Conservation (phyloP, 2,113 vertebrate genomes). For the Mesitornis unicolor region DNA sequence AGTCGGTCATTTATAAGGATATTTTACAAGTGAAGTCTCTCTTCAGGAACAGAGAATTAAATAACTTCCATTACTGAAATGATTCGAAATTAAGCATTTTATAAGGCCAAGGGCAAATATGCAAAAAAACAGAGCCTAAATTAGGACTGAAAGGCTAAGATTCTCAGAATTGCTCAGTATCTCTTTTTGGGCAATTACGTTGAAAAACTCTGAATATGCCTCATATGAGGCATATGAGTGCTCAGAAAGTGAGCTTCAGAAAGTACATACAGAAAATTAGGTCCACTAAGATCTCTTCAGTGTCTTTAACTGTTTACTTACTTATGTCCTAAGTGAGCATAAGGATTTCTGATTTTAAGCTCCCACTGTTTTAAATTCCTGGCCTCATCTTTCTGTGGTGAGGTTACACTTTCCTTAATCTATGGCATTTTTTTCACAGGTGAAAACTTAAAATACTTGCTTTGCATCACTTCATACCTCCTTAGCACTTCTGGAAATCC, state of each 20-base stretch:
- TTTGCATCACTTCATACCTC: background rate
- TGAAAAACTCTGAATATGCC: background rate
- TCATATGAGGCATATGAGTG: background rate
- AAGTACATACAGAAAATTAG: background rate
- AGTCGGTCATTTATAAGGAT: background rate
- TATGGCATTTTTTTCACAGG: background rate
- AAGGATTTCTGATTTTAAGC: background rate
- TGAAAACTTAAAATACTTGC: background rate
- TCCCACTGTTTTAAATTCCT: background rate
- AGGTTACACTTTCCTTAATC: background rate
- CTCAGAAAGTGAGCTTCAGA: background rate
- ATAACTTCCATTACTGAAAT: constrained; percentile 3
- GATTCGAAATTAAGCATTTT: background rate
- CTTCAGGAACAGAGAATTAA: background rate
- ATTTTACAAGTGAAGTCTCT: background rate
- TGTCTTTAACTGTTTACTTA: background rate
- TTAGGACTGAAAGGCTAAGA: background rate
- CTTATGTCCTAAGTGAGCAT: background rate
- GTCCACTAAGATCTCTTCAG: background rate
- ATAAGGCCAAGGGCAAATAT: background rate
- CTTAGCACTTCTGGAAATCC: background rate
- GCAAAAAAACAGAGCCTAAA: background rate
- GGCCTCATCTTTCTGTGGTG: background rate
- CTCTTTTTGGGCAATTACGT: background rate
- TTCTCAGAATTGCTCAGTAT: background rate